phyloP scores from a whole-genome alignment of 2,888 invertebrate genomes.

The Sylvicola cinctus region DNA sequence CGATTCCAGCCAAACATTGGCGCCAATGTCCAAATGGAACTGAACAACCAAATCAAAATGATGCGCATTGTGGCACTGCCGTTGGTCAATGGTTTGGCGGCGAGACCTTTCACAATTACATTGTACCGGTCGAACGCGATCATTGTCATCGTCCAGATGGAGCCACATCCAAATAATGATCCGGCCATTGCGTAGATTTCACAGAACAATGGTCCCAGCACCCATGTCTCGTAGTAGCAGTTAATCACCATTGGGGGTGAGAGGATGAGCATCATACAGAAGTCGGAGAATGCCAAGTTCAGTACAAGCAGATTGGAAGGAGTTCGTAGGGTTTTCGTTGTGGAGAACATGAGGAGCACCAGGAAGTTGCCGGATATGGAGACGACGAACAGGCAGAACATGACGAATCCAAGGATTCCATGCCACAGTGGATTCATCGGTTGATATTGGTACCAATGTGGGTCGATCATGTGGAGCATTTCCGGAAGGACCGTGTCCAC shows the following conservation, averaged over 20 bases:
- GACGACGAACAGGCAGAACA: slow-evolving; percentile 38
- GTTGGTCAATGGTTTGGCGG: slow-evolving; percentile 33
- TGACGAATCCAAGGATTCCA: slow-evolving; percentile 36
- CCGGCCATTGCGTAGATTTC: slow-evolving; percentile 41
- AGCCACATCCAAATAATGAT: slow-evolving; percentile 40
- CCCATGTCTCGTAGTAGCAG: slow-evolving; percentile 41
- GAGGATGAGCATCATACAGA: slow-evolving; percentile 40
- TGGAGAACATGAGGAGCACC: slow-evolving; percentile 46
- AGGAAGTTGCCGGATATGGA: slow-evolving; percentile 21
- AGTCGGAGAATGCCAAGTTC: slow-evolving; percentile 43
- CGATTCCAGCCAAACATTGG: slow-evolving; percentile 42
- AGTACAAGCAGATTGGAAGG: slow-evolving; percentile 44
- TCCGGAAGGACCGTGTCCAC: slow-evolving; percentile 47
- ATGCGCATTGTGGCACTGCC: slow-evolving; percentile 30
- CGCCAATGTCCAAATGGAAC: slow-evolving; percentile 31
- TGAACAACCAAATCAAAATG: slow-evolving; percentile 31
- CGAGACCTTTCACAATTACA: slow-evolving; percentile 41
- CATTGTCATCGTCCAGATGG: slow-evolving; percentile 43
- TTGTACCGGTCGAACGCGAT: slow-evolving; percentile 44
- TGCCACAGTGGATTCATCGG: slow-evolving; percentile 36
- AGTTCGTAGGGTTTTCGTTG: slow-evolving; percentile 38
- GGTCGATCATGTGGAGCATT: slow-evolving; percentile 46
- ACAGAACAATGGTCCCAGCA: slow-evolving; percentile 37
- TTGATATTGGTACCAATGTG: slow-evolving; percentile 36
- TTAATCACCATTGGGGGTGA: slow-evolving; percentile 41